phyloP scores from a whole-genome alignment of 2,113 vertebrate genomes.

The Coreoperca whiteheadi region DNA sequence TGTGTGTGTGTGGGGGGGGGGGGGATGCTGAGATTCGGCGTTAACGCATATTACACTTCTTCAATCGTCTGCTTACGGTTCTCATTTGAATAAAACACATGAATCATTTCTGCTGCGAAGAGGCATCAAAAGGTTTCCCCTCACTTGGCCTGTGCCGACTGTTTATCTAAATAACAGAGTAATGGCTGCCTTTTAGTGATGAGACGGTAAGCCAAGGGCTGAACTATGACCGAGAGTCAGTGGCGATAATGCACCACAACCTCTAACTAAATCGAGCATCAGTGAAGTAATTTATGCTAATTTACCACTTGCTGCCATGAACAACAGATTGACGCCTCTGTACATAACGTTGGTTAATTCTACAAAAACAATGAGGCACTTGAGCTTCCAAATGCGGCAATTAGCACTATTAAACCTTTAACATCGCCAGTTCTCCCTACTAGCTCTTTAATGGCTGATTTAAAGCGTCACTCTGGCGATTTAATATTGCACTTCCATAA shows the following conservation, averaged over 20 bases:
- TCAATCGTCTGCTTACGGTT: conserved; percentile 19
- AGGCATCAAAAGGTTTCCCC: not conserved
- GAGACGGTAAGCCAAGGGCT: not conserved
- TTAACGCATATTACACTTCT: conserved; percentile 33
- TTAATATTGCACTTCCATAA: not conserved
- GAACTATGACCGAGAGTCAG: conserved; percentile 4
- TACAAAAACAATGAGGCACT: conserved; percentile 4
- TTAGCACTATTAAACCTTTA: not conserved
- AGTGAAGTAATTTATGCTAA: not conserved
- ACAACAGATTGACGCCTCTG: not conserved
- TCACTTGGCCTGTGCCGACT: not conserved
- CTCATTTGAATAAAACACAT: conserved; percentile 31
- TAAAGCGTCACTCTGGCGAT: not conserved
- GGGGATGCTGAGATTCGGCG: conserved; percentile 35
- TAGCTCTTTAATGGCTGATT: not conserved
- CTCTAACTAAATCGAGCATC: not conserved
- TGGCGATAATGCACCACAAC: not conserved
- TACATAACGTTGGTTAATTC: not conserved
- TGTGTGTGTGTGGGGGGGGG: not conserved
- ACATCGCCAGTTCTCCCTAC: not conserved
- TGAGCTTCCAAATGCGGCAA: not conserved
- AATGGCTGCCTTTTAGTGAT: conserved; percentile 14
- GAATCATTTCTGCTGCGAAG: conserved; percentile 19
- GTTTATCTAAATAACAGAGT: not conserved
- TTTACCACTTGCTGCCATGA: not conserved